phyloP scores from a whole-genome alignment of 2,113 vertebrate genomes.

The Gymnarchus niloticus region DNA sequence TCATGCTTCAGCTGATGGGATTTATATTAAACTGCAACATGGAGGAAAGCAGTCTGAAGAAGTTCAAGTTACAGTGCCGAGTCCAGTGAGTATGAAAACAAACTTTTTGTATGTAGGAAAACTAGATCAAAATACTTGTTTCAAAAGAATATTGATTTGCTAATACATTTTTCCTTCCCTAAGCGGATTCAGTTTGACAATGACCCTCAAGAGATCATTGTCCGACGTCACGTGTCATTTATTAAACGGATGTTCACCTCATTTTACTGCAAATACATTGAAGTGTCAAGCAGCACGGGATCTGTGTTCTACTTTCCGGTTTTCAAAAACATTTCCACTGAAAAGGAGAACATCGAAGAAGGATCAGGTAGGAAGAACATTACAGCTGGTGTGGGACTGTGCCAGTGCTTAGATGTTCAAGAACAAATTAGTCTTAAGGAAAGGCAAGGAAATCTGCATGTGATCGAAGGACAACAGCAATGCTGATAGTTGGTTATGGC shows the following conservation, averaged over 20 bases:
- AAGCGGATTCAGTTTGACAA: not conserved
- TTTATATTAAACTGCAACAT: not conserved
- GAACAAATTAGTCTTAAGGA: too few relatives aligned
- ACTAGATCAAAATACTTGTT: not conserved
- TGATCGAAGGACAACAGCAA: too few relatives aligned
- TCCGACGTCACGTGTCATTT: not conserved
- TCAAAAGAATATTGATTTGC: not conserved
- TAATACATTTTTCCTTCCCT: not conserved
- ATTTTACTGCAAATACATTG: slow-evolving; percentile 3
- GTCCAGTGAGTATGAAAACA: not conserved
- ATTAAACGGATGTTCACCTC: not conserved
- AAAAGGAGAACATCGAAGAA: not conserved
- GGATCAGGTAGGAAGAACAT: not conserved
- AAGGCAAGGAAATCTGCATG: too few relatives aligned
- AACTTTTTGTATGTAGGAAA: not conserved
- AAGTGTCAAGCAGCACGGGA: not conserved
- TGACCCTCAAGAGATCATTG: not conserved
- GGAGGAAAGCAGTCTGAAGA: not conserved
- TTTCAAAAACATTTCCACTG: not conserved
- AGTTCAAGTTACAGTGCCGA: not conserved
- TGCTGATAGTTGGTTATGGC: too few relatives aligned
- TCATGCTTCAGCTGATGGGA: not conserved
- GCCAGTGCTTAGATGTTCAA: too few relatives aligned
- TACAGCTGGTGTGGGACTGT: too few relatives aligned
- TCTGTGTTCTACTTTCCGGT: not conserved